Evolutionary conservation across 2,888 invertebrate genomes (phyloP).

Genomic region (Amphipyra berbera): DNA sequence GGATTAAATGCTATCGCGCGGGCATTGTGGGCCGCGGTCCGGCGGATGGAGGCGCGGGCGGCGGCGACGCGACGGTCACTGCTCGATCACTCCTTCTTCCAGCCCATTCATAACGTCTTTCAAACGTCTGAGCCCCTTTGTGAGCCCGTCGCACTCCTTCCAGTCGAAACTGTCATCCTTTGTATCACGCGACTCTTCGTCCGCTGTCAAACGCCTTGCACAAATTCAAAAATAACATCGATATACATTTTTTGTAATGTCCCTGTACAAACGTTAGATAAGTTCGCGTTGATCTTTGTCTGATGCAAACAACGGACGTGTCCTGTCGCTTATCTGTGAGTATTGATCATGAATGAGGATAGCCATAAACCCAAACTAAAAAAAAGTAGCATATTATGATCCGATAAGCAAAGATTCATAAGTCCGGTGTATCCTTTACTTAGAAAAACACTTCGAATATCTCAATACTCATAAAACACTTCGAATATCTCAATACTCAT

Average conservation of each 20-base stretch:
- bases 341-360: constrained; percentile 76
- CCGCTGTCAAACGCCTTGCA: constrained; percentile 89
- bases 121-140: constrained; percentile 82
- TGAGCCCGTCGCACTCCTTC: constrained; percentile 78
- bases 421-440: constrained; percentile 46
- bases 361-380: constrained; percentile 56
- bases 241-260: constrained; percentile 81
- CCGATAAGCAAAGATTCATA: constrained; percentile 53
- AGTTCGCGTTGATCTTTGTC: constrained; percentile 85
- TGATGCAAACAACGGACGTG: constrained; percentile 86
- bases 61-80: constrained; percentile 68
- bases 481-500: constrained; percentile 27
- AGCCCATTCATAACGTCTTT: constrained; percentile 87
- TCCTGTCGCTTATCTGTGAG: constrained; percentile 81
- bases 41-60: constrained; percentile 25
- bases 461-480: constrained; percentile 42
- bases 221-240: constrained; percentile 89
- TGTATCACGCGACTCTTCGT: constrained; percentile 78
- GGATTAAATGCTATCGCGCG: constrained; percentile 73
- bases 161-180: constrained; percentile 83
- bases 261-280: constrained; percentile 87
- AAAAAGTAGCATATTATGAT: constrained; percentile 61
- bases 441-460: constrained; percentile 47
- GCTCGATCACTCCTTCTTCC: constrained; percentile 88
- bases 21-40: constrained; percentile 64